A percentile compares a stretch with the other conserved stretches of the same genome.
phyloP scores from a whole-genome alignment of 2,113 vertebrate genomes.

The Elanoides forficatus region DNA sequence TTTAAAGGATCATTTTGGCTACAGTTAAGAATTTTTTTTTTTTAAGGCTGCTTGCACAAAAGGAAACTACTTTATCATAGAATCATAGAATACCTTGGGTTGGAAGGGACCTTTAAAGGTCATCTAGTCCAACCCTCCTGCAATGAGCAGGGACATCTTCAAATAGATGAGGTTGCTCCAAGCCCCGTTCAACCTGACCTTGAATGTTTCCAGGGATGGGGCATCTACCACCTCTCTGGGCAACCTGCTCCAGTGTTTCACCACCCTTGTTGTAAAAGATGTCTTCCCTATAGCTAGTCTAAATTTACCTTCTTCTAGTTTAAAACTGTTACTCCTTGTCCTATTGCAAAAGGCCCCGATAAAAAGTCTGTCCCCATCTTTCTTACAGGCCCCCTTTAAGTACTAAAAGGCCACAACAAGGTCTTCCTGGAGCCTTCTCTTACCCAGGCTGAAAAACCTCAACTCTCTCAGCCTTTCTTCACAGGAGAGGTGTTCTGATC shows the following conservation, averaged over 20 bases:
- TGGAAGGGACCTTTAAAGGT: neutral
- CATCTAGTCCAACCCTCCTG: neutral
- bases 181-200: too few species aligned
- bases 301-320: neutral
- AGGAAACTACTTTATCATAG: neutral
- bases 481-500: too few species aligned
- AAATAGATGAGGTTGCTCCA: neutral
- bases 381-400: too few species aligned
- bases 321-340: neutral
- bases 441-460: too few species aligned
- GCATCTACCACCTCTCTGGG: too few species aligned
- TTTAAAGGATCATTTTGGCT: neutral
- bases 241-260: too few species aligned
- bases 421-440: too few species aligned
- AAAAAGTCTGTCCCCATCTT: neutral
- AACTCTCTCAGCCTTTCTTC: too few species aligned
- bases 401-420: too few species aligned
- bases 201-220: too few species aligned
- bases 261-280: too few species aligned
- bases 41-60: neutral
- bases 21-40: neutral
- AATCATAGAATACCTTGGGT: neutral
- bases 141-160: neutral
- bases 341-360: neutral
- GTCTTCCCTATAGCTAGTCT: neutral